Conservation (phyloP, 2,797 vertebrate genomes). For the Neosilurus hyrtlii region DNA sequence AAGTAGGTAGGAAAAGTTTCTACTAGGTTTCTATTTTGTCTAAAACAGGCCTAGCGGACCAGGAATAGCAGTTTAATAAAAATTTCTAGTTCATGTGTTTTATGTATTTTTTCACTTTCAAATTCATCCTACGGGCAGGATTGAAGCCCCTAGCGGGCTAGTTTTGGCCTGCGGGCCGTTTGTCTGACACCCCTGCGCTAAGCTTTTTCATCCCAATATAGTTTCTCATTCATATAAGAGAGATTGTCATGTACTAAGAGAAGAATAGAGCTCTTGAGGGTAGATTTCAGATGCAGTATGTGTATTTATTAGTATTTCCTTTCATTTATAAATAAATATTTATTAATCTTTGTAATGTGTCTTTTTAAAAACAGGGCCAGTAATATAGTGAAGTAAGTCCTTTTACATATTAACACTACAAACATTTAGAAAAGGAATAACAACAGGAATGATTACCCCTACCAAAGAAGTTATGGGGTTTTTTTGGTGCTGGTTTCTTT, state of each 20-base stretch:
- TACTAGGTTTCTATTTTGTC: too few species aligned
- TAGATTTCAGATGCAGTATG: background rate
- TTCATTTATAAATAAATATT: background rate
- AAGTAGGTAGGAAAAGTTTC: too few species aligned
- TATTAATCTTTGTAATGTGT: background rate
- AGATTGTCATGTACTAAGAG: background rate
- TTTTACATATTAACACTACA: background rate
- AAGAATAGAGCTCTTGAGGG: background rate
- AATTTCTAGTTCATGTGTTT: too few species aligned
- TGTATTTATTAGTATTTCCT: background rate
- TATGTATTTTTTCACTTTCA: too few species aligned
- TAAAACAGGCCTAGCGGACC: too few species aligned
- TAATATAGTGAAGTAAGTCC: background rate
- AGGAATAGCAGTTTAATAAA: too few species aligned
- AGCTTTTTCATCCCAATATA: background rate
- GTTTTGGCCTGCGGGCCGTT: too few species aligned
- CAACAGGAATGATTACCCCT: background rate
- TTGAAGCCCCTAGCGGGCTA: too few species aligned
- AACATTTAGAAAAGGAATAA: background rate
- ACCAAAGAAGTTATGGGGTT: too few species aligned
- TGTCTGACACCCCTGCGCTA: too few species aligned
- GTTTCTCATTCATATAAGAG: background rate
- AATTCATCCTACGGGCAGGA: too few species aligned
- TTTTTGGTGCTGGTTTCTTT: too few species aligned
- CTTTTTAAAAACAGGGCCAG: background rate